A percentile compares a stretch with the other conserved stretches of the same genome.
These are phyloP conservation scores for Olivierus martensii DNA, from an alignment of 1,140 invertebrate species.

Conservation along the genomic window DNA sequence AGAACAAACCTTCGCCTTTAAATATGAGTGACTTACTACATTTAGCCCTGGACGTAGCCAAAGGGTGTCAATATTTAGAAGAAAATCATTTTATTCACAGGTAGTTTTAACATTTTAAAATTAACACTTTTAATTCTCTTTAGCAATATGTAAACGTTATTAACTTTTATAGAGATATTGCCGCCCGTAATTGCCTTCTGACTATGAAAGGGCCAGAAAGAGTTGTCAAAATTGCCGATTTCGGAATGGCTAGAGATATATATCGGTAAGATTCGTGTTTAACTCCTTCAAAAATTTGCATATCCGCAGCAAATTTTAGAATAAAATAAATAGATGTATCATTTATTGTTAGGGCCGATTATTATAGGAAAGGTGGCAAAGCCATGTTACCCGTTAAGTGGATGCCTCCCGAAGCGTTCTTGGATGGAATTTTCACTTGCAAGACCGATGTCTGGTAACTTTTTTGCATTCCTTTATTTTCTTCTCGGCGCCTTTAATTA, in stretches of 20 bases:
- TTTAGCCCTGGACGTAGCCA: constrained; percentile 80
- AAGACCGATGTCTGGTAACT: constrained; percentile 91
- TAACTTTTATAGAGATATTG: constrained; percentile 57
- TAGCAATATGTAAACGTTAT: neutral
- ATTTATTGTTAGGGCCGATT: constrained; percentile 59
- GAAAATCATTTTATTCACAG: constrained; percentile 92
- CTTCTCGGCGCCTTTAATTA: neutral
- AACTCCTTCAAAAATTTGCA: too few relatives aligned
- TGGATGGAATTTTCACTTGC: constrained; percentile 92
- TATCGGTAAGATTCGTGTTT: neutral
- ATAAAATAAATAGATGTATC: neutral
- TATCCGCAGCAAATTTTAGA: too few relatives aligned
- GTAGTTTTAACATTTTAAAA: neutral
- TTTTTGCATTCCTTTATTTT: neutral
- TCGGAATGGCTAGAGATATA: constrained; percentile 94
- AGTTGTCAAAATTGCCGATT: constrained; percentile 94
- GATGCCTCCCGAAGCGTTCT: constrained; percentile 97
- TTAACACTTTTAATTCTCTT: neutral
- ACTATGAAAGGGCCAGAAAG: constrained; percentile 52
- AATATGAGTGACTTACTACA: constrained; percentile 79
- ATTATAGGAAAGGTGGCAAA: constrained; percentile 93
- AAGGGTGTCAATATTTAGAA: constrained; percentile 91
- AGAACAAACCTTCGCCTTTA: constrained; percentile 58
- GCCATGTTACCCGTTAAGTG: constrained; percentile 95
- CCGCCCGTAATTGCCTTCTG: constrained; percentile 88